A percentile compares a stretch with the other conserved stretches of the same genome.
Conservation (phyloP, 2,797 vertebrate species). For the Mormyrops attenuatus region DNA sequence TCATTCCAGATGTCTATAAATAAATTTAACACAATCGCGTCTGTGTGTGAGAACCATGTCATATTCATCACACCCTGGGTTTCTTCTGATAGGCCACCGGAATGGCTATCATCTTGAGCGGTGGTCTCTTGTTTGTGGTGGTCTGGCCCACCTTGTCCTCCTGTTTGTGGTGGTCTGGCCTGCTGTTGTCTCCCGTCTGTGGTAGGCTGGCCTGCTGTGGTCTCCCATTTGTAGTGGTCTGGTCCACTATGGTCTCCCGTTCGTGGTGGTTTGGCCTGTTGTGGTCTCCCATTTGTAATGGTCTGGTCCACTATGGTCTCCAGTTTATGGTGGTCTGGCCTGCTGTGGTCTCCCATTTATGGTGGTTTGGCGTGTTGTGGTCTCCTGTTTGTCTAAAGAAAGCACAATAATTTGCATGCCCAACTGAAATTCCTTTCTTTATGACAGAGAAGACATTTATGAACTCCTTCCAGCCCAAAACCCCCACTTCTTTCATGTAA, state of each 20-base stretch:
- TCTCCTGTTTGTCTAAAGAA: not conserved
- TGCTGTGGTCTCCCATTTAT: not conserved
- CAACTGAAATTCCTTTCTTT: not conserved
- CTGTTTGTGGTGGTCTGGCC: not conserved
- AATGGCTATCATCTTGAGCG: not conserved
- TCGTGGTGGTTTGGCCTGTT: not conserved
- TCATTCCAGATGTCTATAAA: not conserved
- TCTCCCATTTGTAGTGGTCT: not conserved
- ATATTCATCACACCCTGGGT: not conserved
- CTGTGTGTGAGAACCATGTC: not conserved
- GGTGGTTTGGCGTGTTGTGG: not conserved
- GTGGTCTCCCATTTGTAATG: not conserved
- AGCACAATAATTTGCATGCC: not conserved
- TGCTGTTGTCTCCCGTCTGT: not conserved
- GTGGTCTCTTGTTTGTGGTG: not conserved
- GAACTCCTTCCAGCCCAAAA: not conserved
- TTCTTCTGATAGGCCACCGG: not conserved
- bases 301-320: not conserved
- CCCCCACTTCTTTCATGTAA: not conserved
- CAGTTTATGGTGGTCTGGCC: not conserved
- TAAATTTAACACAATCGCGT: not conserved
- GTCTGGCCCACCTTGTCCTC: not conserved
- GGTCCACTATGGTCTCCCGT: not conserved
- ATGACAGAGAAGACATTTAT: not conserved
- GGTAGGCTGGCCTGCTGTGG: too few species aligned